Base-by-base conservation (phyloP, 2,113 vertebrate species). In the Mesocricetus auratus region DNA sequence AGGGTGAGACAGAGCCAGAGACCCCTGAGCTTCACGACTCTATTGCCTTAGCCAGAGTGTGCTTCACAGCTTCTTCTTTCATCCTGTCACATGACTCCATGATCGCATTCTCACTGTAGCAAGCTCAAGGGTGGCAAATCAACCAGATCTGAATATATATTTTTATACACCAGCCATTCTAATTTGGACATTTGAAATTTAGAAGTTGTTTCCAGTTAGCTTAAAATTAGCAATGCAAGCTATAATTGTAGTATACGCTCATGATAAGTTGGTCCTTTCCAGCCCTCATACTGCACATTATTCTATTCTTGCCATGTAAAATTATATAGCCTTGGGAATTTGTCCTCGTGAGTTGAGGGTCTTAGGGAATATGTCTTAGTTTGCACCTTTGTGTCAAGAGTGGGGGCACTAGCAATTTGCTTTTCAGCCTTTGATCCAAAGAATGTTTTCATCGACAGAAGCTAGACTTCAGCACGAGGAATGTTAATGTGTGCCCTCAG, bases 401-500 rank as follows among this genome's bases (percentile, higher is more conserved):
- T 97, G 94, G 90, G 95, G 97, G 97, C 78, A 71, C 97, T 50
- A 91, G 95, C 97, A 97, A 86, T 98, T 98, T 98, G 97, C 98
- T 98, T 97, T 98, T 97, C 96, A 97, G 98, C 97, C 98, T 97
- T 97, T 98, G 96, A 96, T 98, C 94, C 89, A 92, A 90, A 98
- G 97, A 98, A 98, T 98, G 98, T 98, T 98, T 98, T 98, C 97
- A 93, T 98, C 98, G 95, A 96, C 96, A 98, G 93, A 97, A 96
- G 89, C 96, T 94, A 95, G 96, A 87, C 97, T 97, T 98, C 98
- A 98, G 50, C 97, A 97, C 97, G 45, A 98, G 92, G 98, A 99
- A 98, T 98, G 99, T 98, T 98, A 98, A 97, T 98, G 98, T 97
- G 96, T 96, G 93, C 97, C 97, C 98, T 98, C 95, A 97, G 88